Evolutionary conservation across 1,140 invertebrate genomes (phyloP), one percentile per base, ranked within the genome.

Genomic region (Monomorium pharaonis): DNA sequence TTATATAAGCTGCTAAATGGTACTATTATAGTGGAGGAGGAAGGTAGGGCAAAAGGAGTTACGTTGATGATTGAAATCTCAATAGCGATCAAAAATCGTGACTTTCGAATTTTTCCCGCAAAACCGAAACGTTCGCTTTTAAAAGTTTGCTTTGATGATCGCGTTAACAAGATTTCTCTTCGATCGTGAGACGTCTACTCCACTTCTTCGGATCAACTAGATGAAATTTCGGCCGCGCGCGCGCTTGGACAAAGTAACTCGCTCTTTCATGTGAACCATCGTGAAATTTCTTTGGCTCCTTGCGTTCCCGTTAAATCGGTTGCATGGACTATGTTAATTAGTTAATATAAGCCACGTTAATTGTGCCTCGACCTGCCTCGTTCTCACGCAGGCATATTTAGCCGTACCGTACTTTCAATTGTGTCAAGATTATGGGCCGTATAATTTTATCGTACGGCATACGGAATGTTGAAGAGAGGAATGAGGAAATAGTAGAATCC

Each of bases 261-360:
- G 1, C 54, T 60, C 54, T 76, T 60, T 60, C 74, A 6, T 27
- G 42, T 62, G 65, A 67, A 81, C 58, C 16, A 58, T 16, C 49
- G 78, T 70, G 49, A 72, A 33, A 24, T 87, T 65, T 33, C 14
- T 65, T 63, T 37, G 24, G 21, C 37, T 60, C n/a, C 47, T 75
- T n/a, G 58, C 24, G 58, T 69, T 87, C 51, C 86, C 86, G 81
- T 89, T 89, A 89, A 60, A 33, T 67, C 58, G 42, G 30, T 85
- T 85, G 67, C 74, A 62, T 44, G 42, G 12, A 9, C 42, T 42
- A n/a, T 49, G 49, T 77, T 88, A 77, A 87, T 30, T 10, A 30
- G 51, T 24, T 72, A 18, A 65, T 78, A 49, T 12, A 49, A 77
- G 16, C 9, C 12, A 37, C 67, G 69, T 85, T 89, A 89, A 89